These are phyloP conservation scores for Drosophila anomelani DNA, from an alignment of 2,888 invertebrate genomes.

Conservation along the genomic window DNA sequence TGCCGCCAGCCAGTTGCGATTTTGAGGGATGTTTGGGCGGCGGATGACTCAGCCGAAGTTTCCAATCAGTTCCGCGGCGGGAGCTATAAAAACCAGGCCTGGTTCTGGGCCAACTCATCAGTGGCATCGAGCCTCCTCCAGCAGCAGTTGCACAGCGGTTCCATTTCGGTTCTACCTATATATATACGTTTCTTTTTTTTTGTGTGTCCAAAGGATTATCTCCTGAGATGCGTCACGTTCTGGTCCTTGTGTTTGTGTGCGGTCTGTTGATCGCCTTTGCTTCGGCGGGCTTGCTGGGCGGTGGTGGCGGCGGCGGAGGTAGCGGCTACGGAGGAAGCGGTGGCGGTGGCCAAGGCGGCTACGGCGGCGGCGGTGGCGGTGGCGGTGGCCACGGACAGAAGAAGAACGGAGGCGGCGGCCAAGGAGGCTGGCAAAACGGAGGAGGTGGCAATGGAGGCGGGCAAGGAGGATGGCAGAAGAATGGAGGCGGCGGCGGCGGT, in stretches of 20 bases:
- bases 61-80: conserved; percentile 32
- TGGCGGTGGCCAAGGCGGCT: conserved; percentile 44
- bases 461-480: conserved; percentile 20
- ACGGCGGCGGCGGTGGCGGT: conserved; percentile 29
- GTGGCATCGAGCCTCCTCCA: conserved; percentile 65
- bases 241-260: conserved; percentile 62
- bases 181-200: neutral
- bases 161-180: neutral
- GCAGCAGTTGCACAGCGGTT: conserved; percentile 43
- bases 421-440: conserved; percentile 29
- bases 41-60: conserved; percentile 64
- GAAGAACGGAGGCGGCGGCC: conserved; percentile 10
- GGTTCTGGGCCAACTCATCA: conserved; percentile 59
- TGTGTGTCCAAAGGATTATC: neutral
- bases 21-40: conserved; percentile 30
- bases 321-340: conserved; percentile 51
- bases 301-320: conserved; percentile 56
- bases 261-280: conserved; percentile 60
- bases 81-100: conserved; percentile 67
- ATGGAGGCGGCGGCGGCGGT: conserved; percentile 31
- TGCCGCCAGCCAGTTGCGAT: neutral
- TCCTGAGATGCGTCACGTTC: conserved; percentile 65
- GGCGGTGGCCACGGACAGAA: neutral
- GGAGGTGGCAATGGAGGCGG: conserved; percentile 31
- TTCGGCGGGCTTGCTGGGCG: conserved; percentile 64